These are phyloP conservation scores for Catocala sponsa DNA, from an alignment of 2,888 invertebrate genomes.

Conservation along the genomic window DNA sequence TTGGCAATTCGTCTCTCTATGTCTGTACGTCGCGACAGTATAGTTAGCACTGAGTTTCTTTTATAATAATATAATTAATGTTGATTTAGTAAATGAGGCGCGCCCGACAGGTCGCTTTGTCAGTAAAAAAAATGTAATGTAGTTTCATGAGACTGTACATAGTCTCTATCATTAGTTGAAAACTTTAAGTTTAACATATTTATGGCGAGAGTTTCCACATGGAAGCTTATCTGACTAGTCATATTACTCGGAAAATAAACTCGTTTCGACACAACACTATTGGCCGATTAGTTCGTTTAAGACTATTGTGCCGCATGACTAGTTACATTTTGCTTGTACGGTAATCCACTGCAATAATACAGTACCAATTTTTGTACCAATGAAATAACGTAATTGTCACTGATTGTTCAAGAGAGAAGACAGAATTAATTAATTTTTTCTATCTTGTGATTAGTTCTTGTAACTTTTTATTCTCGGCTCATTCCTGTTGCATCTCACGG, in stretches of 20 bases:
- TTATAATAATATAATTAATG: no score
- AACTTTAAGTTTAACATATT: neutral
- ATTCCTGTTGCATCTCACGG: neutral
- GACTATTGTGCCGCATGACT: conserved; percentile 36
- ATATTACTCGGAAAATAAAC: conserved; percentile 34
- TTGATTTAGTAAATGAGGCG: no score
- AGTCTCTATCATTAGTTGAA: neutral
- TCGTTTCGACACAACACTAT: conserved; percentile 27
- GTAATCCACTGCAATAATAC: conserved; percentile 38
- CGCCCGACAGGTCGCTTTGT: no score
- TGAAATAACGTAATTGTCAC: conserved; percentile 26
- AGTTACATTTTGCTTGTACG: conserved; percentile 25
- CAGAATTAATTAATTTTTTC: neutral
- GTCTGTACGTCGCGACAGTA: no score
- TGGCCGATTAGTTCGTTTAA: conserved; percentile 40
- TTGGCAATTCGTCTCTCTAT: no score
- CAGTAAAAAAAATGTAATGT: no score
- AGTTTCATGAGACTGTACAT: no score
- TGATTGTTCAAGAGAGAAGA: conserved; percentile 17
- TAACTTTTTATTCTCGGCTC: neutral
- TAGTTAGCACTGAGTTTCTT: no score
- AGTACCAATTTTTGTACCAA: conserved; percentile 24
- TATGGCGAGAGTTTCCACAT: neutral
- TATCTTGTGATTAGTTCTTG: neutral
- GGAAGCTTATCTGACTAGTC: conserved; percentile 17